Evolutionary conservation across 53 echinoderm and acorn worm species (phyloP).

Genomic region (Glandiceps talaboti): DNA sequence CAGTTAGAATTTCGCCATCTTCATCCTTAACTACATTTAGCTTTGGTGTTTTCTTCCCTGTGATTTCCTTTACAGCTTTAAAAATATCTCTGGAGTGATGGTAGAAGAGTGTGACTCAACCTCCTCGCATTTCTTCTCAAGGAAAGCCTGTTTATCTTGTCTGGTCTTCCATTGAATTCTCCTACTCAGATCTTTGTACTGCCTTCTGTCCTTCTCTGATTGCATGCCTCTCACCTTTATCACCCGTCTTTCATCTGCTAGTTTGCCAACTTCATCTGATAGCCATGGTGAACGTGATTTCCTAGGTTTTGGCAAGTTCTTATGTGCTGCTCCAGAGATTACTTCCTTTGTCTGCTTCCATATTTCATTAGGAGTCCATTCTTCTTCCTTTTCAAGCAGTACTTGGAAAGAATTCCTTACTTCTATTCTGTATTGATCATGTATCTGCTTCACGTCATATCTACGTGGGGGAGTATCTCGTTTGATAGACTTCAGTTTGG

Average conservation of each 20-base stretch:
- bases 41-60: conserved; percentile 1
- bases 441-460: neutral
- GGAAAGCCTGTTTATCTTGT: conserved; percentile 11
- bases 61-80: neutral
- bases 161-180: conserved; percentile 16
- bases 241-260: conserved; percentile 5
- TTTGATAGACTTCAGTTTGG: neutral
- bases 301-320: too few relatives aligned
- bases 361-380: neutral
- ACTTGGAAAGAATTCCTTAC: conserved; percentile 26
- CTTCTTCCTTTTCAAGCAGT: conserved; percentile 1
- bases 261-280: too few relatives aligned
- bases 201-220: conserved; percentile 1
- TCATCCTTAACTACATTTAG: conserved; percentile 1
- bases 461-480: neutral
- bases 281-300: too few relatives aligned
- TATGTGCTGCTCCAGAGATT: too few relatives aligned
- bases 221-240: conserved; percentile 8
- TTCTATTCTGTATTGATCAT: conserved; percentile 7
- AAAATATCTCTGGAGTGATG: conserved; percentile 6
- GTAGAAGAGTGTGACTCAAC: conserved; percentile 14
- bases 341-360: too few relatives aligned
- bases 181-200: conserved; percentile 10
- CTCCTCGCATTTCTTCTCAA: conserved; percentile 7
- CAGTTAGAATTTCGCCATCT: neutral